phyloP scores from a whole-genome alignment of 2,888 invertebrate genomes.

The Aporophyla lueneburgensis region DNA sequence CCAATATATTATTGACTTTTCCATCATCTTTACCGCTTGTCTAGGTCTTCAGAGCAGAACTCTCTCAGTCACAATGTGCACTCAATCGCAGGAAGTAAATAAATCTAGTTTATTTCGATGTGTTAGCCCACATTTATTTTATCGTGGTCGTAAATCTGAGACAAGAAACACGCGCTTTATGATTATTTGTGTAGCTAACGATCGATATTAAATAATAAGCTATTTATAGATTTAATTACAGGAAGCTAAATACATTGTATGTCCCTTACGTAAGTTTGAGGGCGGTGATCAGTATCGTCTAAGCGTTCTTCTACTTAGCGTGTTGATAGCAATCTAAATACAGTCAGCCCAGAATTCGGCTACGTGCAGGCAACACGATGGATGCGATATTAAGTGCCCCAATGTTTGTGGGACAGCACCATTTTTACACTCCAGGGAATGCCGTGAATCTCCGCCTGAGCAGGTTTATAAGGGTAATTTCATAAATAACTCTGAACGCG shows the following conservation, averaged over 20 bases:
- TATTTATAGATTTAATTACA: constrained; percentile 31
- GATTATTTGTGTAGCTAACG: constrained; percentile 22
- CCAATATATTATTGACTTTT: neutral
- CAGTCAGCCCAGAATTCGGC: no score
- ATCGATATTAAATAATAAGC: constrained; percentile 30
- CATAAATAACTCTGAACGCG: neutral
- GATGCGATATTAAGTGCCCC: neutral
- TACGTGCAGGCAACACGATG: neutral
- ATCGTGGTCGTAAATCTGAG: constrained; percentile 41
- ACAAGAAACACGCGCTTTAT: constrained; percentile 17
- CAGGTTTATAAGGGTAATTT: neutral
- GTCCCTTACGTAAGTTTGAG: no score
- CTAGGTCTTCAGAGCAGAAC: neutral
- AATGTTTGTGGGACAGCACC: neutral
- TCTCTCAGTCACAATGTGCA: neutral
- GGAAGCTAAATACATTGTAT: constrained; percentile 2
- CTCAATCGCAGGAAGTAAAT: constrained; percentile 31
- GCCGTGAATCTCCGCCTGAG: neutral
- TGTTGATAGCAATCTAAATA: no score
- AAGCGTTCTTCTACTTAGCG: no score
- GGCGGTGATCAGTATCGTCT: neutral
- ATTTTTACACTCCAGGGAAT: neutral
- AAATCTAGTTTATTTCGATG: constrained; percentile 39
- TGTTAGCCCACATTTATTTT: constrained; percentile 38
- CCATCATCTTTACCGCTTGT: neutral